phyloP scores from a whole-genome alignment of 2,113 vertebrate species.

The Vimba vimba region DNA sequence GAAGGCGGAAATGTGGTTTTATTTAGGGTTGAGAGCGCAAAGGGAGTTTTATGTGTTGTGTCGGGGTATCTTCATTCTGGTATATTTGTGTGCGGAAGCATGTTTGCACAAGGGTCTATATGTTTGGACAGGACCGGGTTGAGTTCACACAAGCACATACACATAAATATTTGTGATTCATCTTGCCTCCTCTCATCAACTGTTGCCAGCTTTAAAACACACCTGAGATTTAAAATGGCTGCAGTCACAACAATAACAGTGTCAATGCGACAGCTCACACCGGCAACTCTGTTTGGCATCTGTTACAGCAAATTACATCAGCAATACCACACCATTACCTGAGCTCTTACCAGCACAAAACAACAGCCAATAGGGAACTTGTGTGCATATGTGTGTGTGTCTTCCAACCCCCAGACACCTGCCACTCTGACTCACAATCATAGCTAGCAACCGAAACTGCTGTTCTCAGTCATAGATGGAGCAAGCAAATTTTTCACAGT shows the following conservation, averaged over 20 bases:
- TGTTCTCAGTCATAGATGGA: constrained; percentile 43
- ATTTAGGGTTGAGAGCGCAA: neutral
- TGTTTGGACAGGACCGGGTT: constrained; percentile 29
- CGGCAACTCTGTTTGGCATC: constrained; percentile 66
- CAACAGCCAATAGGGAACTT: constrained; percentile 56
- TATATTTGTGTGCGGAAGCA: neutral
- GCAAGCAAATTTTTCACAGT: constrained; percentile 37
- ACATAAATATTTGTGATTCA: constrained; percentile 21
- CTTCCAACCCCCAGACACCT: constrained; percentile 51
- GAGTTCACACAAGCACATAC: constrained; percentile 13
- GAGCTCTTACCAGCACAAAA: constrained; percentile 53
- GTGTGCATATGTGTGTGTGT: constrained; percentile 45
- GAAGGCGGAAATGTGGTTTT: neutral
- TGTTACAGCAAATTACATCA: constrained; percentile 77
- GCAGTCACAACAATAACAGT: constrained; percentile 56
- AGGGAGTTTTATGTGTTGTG: constrained; percentile 23
- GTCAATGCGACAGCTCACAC: constrained; percentile 55
- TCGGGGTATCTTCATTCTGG: neutral
- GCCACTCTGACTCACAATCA: constrained; percentile 47
- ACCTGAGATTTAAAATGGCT: constrained; percentile 50
- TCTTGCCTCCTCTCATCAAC: constrained; percentile 37
- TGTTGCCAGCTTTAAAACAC: constrained; percentile 50
- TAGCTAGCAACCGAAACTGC: constrained; percentile 25
- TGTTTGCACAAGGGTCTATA: neutral
- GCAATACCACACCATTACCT: constrained; percentile 53